Conservation (phyloP, 2,888 invertebrate genomes). For the Autographa gamma region DNA sequence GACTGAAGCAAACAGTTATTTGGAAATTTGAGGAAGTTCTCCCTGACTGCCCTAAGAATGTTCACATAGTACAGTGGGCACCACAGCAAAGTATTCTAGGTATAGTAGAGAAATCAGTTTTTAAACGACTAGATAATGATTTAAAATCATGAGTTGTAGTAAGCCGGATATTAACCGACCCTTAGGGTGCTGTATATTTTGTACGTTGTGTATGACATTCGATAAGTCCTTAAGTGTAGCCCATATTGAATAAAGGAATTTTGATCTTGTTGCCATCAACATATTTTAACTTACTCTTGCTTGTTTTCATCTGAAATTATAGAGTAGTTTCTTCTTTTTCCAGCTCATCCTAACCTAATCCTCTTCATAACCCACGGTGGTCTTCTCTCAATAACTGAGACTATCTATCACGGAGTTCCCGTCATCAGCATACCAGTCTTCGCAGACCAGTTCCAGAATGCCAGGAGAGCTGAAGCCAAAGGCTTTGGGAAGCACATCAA, state of each 20-base stretch:
- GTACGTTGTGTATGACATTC: no score
- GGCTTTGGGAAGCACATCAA: constrained; percentile 67
- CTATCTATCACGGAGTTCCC: constrained; percentile 69
- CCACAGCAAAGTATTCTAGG: constrained; percentile 74
- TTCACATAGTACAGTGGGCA: constrained; percentile 71
- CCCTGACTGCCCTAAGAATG: constrained; percentile 63
- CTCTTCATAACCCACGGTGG: constrained; percentile 76
- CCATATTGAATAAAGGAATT: no score
- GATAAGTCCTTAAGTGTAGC: no score
- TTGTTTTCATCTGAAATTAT: no score
- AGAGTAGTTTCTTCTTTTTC: constrained; percentile 17
- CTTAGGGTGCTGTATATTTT: no score
- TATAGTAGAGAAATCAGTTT: constrained; percentile 24
- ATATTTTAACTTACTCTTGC: no score
- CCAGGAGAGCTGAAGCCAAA: constrained; percentile 61
- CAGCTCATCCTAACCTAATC: constrained; percentile 71
- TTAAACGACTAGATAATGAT: no score
- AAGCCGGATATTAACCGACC: no score
- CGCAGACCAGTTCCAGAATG: constrained; percentile 72
- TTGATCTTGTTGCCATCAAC: no score
- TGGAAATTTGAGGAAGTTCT: constrained; percentile 74
- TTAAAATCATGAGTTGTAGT: no score
- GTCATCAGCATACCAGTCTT: constrained; percentile 71
- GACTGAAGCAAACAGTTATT: constrained; percentile 79
- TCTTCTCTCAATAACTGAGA: constrained; percentile 68